phyloP scores from a whole-genome alignment of 2,113 vertebrate genomes.

The Emydocephalus ijimae region DNA sequence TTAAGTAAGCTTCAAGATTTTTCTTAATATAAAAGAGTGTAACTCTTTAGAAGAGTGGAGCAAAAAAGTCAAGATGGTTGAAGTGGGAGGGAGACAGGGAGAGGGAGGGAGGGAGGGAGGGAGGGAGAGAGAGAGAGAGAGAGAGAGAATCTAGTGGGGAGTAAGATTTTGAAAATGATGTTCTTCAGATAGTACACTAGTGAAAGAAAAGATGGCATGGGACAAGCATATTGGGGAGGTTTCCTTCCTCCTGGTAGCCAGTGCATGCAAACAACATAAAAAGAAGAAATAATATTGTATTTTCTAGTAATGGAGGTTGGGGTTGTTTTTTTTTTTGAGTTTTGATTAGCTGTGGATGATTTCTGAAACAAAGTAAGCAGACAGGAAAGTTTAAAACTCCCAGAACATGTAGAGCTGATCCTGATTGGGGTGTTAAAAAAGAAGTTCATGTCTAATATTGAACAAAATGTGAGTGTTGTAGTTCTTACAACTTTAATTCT shows the following conservation, averaged over 20 bases:
- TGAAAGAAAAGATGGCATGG: background rate
- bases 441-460: background rate
- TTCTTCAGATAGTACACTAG: background rate
- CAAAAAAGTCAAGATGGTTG: background rate
- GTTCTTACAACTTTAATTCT: background rate
- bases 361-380: background rate
- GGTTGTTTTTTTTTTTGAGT: background rate
- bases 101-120: background rate
- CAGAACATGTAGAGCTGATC: background rate
- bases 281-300: background rate
- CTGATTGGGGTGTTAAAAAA: background rate
- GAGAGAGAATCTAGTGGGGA: background rate
- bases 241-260: background rate
- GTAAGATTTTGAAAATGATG: background rate
- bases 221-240: background rate
- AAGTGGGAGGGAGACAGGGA: background rate
- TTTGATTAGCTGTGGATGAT: background rate
- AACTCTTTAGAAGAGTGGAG: background rate
- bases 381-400: background rate
- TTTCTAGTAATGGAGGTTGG: background rate
- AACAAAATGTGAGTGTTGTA: background rate
- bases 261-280: background rate
- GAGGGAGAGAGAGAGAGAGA: background rate
- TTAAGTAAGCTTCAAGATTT: slow-evolving; percentile 14
- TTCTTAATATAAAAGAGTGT: background rate